phyloP scores from a whole-genome alignment of 92 coral and sea anemone species.

The Palythoa grandis region DNA sequence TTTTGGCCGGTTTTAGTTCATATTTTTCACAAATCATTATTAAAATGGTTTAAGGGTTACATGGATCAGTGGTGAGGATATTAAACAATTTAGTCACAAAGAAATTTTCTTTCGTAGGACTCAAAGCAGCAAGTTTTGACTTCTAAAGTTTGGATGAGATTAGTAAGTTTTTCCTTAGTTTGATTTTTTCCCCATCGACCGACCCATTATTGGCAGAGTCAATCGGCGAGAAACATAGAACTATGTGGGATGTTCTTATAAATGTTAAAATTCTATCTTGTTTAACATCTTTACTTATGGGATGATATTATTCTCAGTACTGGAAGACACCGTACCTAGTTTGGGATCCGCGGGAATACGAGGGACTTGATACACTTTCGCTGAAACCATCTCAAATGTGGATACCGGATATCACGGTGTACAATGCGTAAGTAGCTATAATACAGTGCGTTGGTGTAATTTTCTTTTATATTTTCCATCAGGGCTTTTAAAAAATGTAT shows the following conservation, averaged over 20 bases:
- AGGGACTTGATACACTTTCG: not conserved
- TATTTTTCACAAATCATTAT: no score
- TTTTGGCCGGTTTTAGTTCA: no score
- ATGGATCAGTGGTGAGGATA: no score
- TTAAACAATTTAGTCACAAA: no score
- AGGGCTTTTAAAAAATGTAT: no score
- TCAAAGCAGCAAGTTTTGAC: not conserved
- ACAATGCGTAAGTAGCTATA: not conserved
- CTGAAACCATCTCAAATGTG: not conserved
- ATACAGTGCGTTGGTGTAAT: no score
- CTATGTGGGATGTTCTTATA: no score
- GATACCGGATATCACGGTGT: constrained; percentile 9
- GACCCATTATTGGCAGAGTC: no score
- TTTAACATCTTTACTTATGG: not conserved
- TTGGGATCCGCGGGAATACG: not conserved
- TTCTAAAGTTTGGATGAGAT: not conserved
- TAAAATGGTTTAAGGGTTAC: no score
- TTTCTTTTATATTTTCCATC: no score
- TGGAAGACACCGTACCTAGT: not conserved
- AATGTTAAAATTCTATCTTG: no score
- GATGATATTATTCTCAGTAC: not conserved
- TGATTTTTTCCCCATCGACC: not conserved
- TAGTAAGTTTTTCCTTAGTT: not conserved
- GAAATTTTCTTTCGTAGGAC: not conserved
- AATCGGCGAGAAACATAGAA: no score